Evolutionary conservation across 2,888 invertebrate species (phyloP).

Genomic region (Prostheceraeus crozeri): DNA sequence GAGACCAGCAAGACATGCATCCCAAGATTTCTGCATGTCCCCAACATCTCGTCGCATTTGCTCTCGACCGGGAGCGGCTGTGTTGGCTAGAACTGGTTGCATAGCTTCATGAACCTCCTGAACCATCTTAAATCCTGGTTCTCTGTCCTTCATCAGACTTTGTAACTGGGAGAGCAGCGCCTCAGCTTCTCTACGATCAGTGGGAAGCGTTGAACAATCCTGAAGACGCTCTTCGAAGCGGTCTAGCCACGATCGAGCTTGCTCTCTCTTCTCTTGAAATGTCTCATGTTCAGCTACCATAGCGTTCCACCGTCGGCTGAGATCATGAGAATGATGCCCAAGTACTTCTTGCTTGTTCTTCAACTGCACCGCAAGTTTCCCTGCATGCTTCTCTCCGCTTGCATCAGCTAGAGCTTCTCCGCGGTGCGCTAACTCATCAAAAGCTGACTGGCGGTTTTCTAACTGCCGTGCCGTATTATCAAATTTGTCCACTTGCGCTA

Average conservation of each 20-base stretch:
- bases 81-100: slow-evolving; percentile 60
- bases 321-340: slow-evolving; percentile 15
- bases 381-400: slow-evolving; percentile 7
- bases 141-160: slow-evolving; percentile 5
- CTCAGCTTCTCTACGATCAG: slow-evolving; percentile 5
- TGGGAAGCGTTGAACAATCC: background rate
- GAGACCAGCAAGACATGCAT: slow-evolving; percentile 63
- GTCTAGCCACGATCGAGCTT: slow-evolving; percentile 13
- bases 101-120: slow-evolving; percentile 12
- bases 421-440: background rate
- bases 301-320: slow-evolving; percentile 3
- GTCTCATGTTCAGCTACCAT: slow-evolving; percentile 22
- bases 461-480: background rate
- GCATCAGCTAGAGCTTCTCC: slow-evolving; percentile 1
- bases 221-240: slow-evolving; percentile 18
- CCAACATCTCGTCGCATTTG: slow-evolving; percentile 68
- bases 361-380: slow-evolving; percentile 11
- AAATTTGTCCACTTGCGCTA: background rate
- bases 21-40: slow-evolving; percentile 65
- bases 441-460: background rate
- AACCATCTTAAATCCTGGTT: slow-evolving; percentile 15
- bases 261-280: background rate
- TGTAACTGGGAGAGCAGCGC: background rate
- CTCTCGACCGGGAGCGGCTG: slow-evolving; percentile 70
- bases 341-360: slow-evolving; percentile 3